Evolutionary conservation across 2,113 vertebrate species (phyloP), one percentile per base, ranked within the genome.

Genomic region (Pelecanoides urinatrix): DNA sequence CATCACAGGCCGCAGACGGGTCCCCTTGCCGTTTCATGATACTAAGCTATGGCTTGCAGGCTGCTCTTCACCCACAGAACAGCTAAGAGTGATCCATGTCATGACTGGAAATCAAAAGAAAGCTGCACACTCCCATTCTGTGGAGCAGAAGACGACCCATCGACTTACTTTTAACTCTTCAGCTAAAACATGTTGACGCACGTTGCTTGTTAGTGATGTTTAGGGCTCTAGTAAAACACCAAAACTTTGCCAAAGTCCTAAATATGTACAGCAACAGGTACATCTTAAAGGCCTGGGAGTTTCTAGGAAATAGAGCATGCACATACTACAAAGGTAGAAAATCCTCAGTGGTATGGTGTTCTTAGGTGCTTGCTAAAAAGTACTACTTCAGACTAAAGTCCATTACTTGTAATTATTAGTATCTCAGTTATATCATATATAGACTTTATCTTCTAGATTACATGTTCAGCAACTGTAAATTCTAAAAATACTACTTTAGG

Each of bases 1-100:
- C 8, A 0, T 13, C 10, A 0, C 47, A 47, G 63, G 45, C 45
- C 38, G 5, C 32, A 8, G 8, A 9, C 15, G 2, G 29, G 1
- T 23, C n/a, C 40, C 19, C n/a, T 15, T 7, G 30, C n/a, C 4
- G 0, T 32, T 13, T 7, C 17, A 2, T 6, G 3, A 8, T 3
- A 8, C 6, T 27, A 15, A 42, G 22, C n/a, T 8, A 1, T 6
- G 30, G 38, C 21, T 20, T 36, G 23, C 25, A 9, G 47, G 4
- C 45, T 32, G 40, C 36, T 52, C 2, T 10, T 70, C 32, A 5
- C 23, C 53, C 19, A 1, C 13, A 11, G 36, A 55, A 44, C 13
- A 40, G 67, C 55, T 5, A 3, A 7, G 26, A 34, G 13, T 3
- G 12, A 58, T 9, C 21, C 3, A 0, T 8, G 6, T 6, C 16